These are phyloP conservation scores for Drosophila falleni DNA, from an alignment of 2,888 invertebrate species.

Conservation along the genomic window DNA sequence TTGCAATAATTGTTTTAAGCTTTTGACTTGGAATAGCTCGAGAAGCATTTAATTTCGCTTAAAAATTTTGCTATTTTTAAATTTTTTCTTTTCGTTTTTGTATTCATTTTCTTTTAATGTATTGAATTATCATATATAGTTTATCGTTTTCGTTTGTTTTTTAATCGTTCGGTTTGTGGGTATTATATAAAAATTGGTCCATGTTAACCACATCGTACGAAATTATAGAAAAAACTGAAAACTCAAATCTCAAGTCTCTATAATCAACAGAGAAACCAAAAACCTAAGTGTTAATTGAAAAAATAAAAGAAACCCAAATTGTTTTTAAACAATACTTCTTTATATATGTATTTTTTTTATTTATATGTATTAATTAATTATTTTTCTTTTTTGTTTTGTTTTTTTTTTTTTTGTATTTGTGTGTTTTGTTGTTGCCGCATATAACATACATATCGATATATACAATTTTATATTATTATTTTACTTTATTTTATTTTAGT, in stretches of 20 bases:
- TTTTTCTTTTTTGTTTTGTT: slow-evolving; percentile 48
- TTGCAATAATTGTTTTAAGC: slow-evolving; percentile 63
- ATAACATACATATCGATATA: slow-evolving; percentile 70
- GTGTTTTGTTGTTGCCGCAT: slow-evolving; percentile 69
- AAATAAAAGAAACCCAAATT: slow-evolving; percentile 57
- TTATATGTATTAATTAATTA: slow-evolving; percentile 70
- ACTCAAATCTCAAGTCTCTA: neutral
- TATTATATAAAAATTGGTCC: slow-evolving; percentile 82
- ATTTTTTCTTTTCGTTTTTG: slow-evolving; percentile 25
- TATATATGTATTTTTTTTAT: slow-evolving; percentile 62
- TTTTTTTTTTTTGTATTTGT: slow-evolving; percentile 54
- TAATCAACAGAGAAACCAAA: slow-evolving; percentile 1
- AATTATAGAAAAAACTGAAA: slow-evolving; percentile 47
- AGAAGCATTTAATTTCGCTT: slow-evolving; percentile 63
- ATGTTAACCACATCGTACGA: slow-evolving; percentile 77
- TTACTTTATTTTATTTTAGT: slow-evolving; percentile 48
- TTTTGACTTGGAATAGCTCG: slow-evolving; percentile 53
- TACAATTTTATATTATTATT: slow-evolving; percentile 52
- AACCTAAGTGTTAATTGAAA: neutral
- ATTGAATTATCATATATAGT: slow-evolving; percentile 39
- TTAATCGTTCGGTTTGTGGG: slow-evolving; percentile 68
- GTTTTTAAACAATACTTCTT: slow-evolving; percentile 65
- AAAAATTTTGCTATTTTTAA: slow-evolving; percentile 73
- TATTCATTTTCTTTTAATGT: slow-evolving; percentile 32
- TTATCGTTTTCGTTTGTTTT: slow-evolving; percentile 18